phyloP scores from a whole-genome alignment of 1,140 invertebrate species.

The Physella acuta region DNA sequence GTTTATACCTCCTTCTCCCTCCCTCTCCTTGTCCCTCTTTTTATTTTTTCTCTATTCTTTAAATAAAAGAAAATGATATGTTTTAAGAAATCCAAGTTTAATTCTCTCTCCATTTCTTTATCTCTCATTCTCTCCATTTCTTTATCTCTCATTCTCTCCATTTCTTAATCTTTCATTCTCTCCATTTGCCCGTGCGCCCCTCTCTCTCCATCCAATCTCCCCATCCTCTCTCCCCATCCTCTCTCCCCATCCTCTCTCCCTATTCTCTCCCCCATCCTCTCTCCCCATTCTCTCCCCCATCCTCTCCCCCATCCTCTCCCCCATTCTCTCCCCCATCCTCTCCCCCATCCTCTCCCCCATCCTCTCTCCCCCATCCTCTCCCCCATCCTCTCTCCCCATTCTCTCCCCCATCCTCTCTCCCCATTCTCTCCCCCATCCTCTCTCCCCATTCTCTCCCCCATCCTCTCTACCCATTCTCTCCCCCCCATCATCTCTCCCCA shows the following conservation, averaged over 20 bases:
- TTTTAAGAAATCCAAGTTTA: background rate
- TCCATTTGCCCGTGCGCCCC: background rate
- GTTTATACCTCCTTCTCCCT: no score
- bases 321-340: background rate
- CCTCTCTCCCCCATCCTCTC: background rate
- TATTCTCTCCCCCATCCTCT: background rate
- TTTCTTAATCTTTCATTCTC: no score
- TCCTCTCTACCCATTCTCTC: background rate
- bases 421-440: no score
- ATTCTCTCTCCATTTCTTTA: conserved; percentile 1
- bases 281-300: background rate
- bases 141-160: conserved; percentile 6
- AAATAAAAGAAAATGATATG: background rate
- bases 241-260: background rate
- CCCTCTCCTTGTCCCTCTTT: background rate
- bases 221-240: background rate
- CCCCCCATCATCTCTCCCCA: background rate
- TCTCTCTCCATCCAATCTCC: background rate
- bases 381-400: background rate
- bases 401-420: no score
- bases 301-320: background rate
- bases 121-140: conserved; percentile 4
- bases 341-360: background rate
- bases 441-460: no score
- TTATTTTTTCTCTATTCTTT: background rate